Base-by-base conservation (phyloP, 2,888 invertebrate genomes). In the Sminthurinus aureus region DNA sequence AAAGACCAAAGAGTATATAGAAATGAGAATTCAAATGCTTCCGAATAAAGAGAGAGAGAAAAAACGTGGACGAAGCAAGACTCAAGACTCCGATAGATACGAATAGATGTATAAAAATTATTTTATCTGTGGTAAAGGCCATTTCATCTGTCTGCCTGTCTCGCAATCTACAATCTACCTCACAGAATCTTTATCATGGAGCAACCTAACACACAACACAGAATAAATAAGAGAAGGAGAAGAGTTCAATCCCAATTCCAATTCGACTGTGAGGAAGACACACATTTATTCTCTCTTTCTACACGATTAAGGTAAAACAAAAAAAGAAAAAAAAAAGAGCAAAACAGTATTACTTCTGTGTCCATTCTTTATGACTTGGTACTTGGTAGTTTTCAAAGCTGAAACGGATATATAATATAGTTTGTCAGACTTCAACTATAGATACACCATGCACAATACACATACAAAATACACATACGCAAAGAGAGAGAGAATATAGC, bases 71-170 rank as follows among this genome's bases (percentile, higher is more conserved):
- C 38, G 38, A 4, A 38, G 38, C 38, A 38, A 38, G 38, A 38
- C 38, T 38, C 38, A 38, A 38, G 38, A 38, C 38, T 38, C 20
- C 69, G 69, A 69, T 38, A 38, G 73, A 73, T 58, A 73, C 15
- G 73, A 26, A 73, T 26, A 26, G 73, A 76, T 52, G 58, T 51
- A 76, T 58, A 76, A 58, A 52, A 58, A 51, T 71, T 71, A 71
- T 71, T 24, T 38, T 26, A 71, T 71, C 71, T 66, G 81, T 51
- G 81, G 74, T 74, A 81, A 22, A 81, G 75, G 58, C 58, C 76
- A 76, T 81, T 81, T 81, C 73, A 81, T 74, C 81, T 81, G 52
- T 81, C 74, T 81, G 74, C 73, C 81, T 73, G 74, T 74, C 81
- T 58, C 52, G n/a, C 74, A 26, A 24, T 71, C 58, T 22, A 20